Evolutionary conservation across 2,888 invertebrate species (phyloP).

Genomic region (Cantharis rufa): DNA sequence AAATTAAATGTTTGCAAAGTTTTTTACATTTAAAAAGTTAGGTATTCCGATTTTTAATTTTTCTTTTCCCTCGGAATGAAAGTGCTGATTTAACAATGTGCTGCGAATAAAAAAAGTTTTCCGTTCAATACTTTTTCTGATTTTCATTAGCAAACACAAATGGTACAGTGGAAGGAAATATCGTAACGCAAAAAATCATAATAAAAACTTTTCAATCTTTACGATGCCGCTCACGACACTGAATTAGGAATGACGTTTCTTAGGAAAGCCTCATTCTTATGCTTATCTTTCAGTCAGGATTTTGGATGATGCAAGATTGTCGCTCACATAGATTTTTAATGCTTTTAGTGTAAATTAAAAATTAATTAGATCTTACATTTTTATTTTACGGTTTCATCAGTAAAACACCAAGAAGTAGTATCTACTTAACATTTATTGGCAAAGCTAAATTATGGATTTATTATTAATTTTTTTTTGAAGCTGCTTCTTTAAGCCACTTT

Average conservation of each 20-base stretch:
- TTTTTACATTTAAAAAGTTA: neutral
- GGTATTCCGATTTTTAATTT: neutral
- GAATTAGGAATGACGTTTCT: conserved; percentile 23
- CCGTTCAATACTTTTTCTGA: neutral
- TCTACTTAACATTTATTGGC: neutral
- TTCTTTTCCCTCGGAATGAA: neutral
- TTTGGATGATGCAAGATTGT: neutral
- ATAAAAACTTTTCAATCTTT: conserved; percentile 15
- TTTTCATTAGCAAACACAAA: neutral
- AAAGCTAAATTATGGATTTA: neutral
- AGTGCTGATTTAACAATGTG: neutral
- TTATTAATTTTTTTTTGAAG: neutral
- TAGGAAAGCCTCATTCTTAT: conserved; percentile 8
- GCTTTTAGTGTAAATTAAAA: conserved; percentile 14
- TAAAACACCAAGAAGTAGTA: neutral
- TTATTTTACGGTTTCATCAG: neutral
- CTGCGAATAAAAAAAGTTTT: neutral
- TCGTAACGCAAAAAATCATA: conserved; percentile 20
- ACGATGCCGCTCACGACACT: conserved; percentile 16
- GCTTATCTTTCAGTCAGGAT: neutral
- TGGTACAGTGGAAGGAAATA: conserved; percentile 9
- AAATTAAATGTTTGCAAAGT: neutral
- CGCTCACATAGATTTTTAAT: conserved; percentile 8
- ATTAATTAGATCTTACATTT: conserved; percentile 7
- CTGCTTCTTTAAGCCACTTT: neutral